These are phyloP conservation scores for Heterocephalus glaber DNA, from an alignment of 2,113 vertebrate species.

Conservation along the genomic window DNA sequence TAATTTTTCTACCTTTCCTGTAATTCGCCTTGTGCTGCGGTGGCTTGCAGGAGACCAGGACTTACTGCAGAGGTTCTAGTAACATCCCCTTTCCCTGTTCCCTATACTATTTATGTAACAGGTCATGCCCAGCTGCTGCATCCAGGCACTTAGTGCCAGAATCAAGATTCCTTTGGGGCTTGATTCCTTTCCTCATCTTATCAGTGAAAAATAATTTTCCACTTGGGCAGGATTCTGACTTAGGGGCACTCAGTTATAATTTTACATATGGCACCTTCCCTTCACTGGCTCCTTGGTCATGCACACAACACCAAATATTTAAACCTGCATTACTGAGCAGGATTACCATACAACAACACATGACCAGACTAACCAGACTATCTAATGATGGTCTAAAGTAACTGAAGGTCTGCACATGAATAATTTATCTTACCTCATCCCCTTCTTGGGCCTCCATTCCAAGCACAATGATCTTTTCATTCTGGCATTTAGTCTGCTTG, in stretches of 20 bases:
- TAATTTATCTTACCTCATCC: background rate
- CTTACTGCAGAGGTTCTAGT: no score
- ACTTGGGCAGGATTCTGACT: background rate
- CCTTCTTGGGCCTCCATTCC: background rate
- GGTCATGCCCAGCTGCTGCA: background rate
- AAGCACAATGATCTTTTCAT: background rate
- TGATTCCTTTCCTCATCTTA: background rate
- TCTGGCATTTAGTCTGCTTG: background rate
- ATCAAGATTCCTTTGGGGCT: background rate
- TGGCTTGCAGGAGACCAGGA: no score
- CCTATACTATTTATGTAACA: background rate
- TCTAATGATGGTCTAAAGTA: background rate
- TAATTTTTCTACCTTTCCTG: no score
- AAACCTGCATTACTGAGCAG: background rate
- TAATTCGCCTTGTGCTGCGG: no score
- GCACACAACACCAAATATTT: conserved; percentile 6
- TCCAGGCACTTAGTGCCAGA: background rate
- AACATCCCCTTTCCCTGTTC: no score
- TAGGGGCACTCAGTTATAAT: background rate
- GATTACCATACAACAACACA: background rate
- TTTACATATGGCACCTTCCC: conserved; percentile 32
- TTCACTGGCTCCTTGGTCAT: conserved; percentile 13
- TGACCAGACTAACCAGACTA: no score
- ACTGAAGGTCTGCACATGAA: background rate
- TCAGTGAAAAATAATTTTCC: background rate